A percentile compares a stretch with the other conserved stretches of the same genome.
These are phyloP conservation scores for Megaustenia siamemsis DNA, from an alignment of 2,888 invertebrate genomes.

Conservation along the genomic window DNA sequence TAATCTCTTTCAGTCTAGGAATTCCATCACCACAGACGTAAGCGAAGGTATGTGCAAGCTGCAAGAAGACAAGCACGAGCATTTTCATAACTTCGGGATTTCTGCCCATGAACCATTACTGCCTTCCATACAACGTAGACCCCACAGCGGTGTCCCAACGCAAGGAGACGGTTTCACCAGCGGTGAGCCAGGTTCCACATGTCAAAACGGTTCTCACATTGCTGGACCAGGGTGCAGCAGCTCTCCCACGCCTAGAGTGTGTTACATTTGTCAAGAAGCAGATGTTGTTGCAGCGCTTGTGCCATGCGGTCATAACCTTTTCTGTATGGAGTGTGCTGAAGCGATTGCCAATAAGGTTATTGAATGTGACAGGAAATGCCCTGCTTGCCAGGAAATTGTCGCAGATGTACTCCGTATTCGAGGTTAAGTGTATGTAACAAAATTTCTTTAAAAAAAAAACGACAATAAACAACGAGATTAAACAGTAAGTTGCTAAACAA, in stretches of 20 bases:
- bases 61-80: not conserved
- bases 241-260: constrained; percentile 79
- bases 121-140: not conserved
- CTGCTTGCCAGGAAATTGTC: constrained; percentile 91
- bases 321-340: constrained; percentile 95
- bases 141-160: constrained; percentile 25
- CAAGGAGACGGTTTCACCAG: constrained; percentile 46
- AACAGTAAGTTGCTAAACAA: too few relatives aligned
- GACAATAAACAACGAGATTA: too few relatives aligned
- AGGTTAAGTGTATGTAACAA: too few relatives aligned
- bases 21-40: constrained; percentile 12
- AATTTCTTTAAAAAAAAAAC: too few relatives aligned
- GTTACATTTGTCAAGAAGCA: constrained; percentile 92
- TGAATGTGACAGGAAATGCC: constrained; percentile 84
- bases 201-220: constrained; percentile 57
- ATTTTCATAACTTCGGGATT: not conserved
- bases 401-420: constrained; percentile 92
- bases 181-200: constrained; percentile 38
- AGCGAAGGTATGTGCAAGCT: not conserved
- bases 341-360: constrained; percentile 83
- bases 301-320: constrained; percentile 96
- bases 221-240: constrained; percentile 58
- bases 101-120: not conserved
- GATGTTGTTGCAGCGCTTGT: constrained; percentile 94
- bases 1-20: constrained; percentile 36